Base-by-base conservation (phyloP, 37 sponge, comb jelly and placozoan species). In the Mnemiopsis leidyi region DNA sequence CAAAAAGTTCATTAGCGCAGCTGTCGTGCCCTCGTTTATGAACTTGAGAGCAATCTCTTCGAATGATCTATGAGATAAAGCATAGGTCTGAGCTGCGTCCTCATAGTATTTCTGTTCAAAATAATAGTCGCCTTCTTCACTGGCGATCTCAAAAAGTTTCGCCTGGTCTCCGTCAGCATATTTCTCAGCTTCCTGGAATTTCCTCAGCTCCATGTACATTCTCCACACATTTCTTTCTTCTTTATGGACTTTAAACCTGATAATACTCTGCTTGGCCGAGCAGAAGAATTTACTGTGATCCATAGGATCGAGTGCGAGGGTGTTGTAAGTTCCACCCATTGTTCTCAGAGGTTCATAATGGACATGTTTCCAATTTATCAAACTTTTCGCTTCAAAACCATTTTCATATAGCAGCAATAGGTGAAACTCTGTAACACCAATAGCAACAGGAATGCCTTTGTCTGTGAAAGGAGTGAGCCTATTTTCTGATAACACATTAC, bases 31-130 rank as follows among this genome's bases (percentile, higher is more conserved):
- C 38, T 69, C 33, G 28, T 71, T 38, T 7, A 98, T 93, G 76
- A 98, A 98, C 94, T 95, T 96, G 68, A 98, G 96, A 35, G 97
- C 94, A 0, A 96, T 96, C 82, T 98, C 96, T 39, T 98, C 99
- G 95, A 98, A 98, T 16, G 97, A 96, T 16, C 95, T 93, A 23
- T 95, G 95, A 67, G 97, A 95, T 69, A 94, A 94, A 29, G 97
- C 96, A 92, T 94, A 98, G 2, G 93, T 35, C 28, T 82, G 68
- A 29, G 99, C 99, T 20, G 99, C 97, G 23, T 95, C 95, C 0
- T 95, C 92, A 76, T 93, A 98, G 94, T 69, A 94, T 26, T 92
- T 83, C 68, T 94, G 92, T n/a, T 94, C 94, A 85, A 97, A 97
- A 93, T 93, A 94, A 38, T 94, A 92, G 40, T 97, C 96, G n/a